Conservation (phyloP, 2,797 vertebrate species). For the Acridotheres tristis region DNA sequence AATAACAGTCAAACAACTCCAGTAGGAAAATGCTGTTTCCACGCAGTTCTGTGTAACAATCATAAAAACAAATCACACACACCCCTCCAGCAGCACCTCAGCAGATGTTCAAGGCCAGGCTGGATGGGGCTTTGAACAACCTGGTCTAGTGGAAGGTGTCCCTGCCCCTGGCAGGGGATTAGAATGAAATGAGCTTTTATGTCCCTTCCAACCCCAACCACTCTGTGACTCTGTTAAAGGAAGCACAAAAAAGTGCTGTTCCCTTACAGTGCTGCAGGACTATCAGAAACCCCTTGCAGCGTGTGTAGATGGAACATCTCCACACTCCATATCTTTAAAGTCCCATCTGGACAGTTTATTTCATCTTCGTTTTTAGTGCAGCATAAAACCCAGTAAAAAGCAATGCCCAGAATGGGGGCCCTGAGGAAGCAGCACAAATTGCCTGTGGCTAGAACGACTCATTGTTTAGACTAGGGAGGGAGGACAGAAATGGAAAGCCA, state of each 20-base stretch:
- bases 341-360: constrained; percentile 26
- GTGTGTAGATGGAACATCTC: background rate
- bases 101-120: background rate
- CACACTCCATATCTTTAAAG: background rate
- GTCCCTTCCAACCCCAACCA: background rate
- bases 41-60: background rate
- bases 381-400: constrained; percentile 11
- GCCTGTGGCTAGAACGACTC: background rate
- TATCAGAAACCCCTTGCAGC: background rate
- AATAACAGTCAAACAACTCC: background rate
- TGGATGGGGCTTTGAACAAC: background rate
- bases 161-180: background rate
- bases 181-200: background rate
- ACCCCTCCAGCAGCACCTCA: background rate
- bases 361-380: constrained; percentile 34
- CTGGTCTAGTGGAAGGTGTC: background rate
- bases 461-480: background rate
- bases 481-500: constrained; percentile 2
- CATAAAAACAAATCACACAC: background rate
- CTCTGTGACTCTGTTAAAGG: background rate
- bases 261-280: background rate
- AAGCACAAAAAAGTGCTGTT: background rate
- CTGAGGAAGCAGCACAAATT: background rate
- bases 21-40: background rate
- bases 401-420: background rate